Percentiles rank a stretch among this genome's conserved stretches.
Conservation (phyloP, 2,113 vertebrate species). For the Zootoca vivipara region DNA sequence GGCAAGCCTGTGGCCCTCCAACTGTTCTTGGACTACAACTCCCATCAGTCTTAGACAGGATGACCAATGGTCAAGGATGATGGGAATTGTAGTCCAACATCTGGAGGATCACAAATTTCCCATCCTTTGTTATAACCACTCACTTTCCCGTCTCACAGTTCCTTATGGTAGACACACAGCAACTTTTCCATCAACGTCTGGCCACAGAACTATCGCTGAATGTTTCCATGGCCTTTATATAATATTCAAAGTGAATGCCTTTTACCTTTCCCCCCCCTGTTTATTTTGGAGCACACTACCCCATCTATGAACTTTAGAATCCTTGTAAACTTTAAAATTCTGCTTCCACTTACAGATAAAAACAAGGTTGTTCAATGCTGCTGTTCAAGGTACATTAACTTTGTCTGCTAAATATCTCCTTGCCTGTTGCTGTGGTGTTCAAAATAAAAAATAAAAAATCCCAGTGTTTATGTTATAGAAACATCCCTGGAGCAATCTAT, state of each 20-base stretch:
- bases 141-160: background rate
- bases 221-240: background rate
- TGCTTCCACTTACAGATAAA: constrained; percentile 48
- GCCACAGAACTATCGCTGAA: background rate
- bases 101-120: no score
- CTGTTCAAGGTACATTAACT: constrained; percentile 69
- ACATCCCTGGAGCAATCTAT: constrained; percentile 57
- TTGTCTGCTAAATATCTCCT: constrained; percentile 58
- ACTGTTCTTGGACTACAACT: background rate
- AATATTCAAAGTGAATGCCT: background rate
- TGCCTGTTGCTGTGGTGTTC: constrained; percentile 43
- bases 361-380: constrained; percentile 66
- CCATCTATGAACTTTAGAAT: constrained; percentile 46
- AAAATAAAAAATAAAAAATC: background rate
- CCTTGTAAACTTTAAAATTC: constrained; percentile 2
- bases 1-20: background rate
- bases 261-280: constrained; percentile 11
- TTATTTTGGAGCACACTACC: constrained; percentile 61
- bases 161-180: background rate
- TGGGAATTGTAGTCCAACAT: background rate
- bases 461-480: constrained; percentile 60
- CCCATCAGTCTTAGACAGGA: background rate
- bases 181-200: background rate
- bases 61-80: background rate
- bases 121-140: no score